Base-by-base conservation (phyloP, 1,140 invertebrate species). In the Aphelinus certus region DNA sequence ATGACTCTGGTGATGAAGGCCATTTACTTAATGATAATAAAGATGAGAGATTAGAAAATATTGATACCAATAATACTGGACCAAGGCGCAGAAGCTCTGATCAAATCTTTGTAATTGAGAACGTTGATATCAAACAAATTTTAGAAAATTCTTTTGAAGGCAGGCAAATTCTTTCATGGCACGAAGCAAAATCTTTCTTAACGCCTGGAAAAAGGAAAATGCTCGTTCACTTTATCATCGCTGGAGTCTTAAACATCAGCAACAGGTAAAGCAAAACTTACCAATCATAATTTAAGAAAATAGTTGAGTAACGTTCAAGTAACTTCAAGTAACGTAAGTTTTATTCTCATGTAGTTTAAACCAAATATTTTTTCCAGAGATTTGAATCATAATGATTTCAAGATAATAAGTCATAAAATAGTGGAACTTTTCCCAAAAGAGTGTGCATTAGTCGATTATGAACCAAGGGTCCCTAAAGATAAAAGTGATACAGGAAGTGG, bases 391-490 rank as follows among this genome's bases (percentile, higher is more conserved):
- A n/a, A 7, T 9, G 57, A 58, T 58, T 58, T 58, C n/a, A 58
- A 58, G 26, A 26, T 58, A 26, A 1, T 58, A 0, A 58, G 57
- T 58, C n/a, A 26, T 3, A 58, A 58, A 58, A 58, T 58, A 9
- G 57, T 58, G n/a, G 57, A 58, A 10, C 3, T 58, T 9, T 58
- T 58, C 26, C 57, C 57, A 9, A 58, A 58, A 58, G 57, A 58
- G 26, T 58, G 57, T 58, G 6, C 6, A 58, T n/a, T 58, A 10
- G 57, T 58, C 6, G 6, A 58, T 26, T 58, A 58, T 58, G 6
- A 7, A 26, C 57, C 57, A 9, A 7, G 6, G n/a, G 57, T 58
- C 0, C 6, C 3, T 6, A 58, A 58, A 58, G 26, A 26, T 58
- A n/a, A 58, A 10, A 9, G 6, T 3, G n/a, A 3, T 58, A 58